These are phyloP conservation scores for Speoplatyrhinus poulsoni DNA, from an alignment of 2,113 vertebrate genomes.

Conservation along the genomic window DNA sequence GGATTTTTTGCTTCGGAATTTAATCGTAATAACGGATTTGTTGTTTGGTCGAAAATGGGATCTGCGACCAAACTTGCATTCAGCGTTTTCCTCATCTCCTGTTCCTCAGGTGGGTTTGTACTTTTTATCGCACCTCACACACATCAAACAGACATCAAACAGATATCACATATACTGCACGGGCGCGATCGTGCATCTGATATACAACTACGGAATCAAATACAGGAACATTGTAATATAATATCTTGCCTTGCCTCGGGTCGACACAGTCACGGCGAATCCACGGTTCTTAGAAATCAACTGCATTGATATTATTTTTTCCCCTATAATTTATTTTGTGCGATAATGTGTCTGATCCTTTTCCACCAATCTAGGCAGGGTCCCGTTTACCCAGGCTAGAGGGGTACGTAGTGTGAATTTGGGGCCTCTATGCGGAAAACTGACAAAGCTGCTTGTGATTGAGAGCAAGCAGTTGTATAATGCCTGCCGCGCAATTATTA, in stretches of 20 bases:
- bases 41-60: constrained; percentile 83
- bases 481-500: constrained; percentile 13
- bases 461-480: constrained; percentile 11
- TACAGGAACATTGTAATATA: background rate
- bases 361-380: background rate
- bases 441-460: background rate
- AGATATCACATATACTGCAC: background rate
- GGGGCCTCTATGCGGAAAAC: constrained; percentile 6
- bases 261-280: background rate
- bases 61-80: constrained; percentile 91
- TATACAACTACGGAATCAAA: background rate
- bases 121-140: background rate
- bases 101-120: constrained; percentile 88
- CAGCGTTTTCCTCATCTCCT: constrained; percentile 94
- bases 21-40: constrained; percentile 16
- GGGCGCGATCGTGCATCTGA: background rate
- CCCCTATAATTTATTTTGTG: background rate
- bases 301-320: background rate
- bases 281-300: background rate
- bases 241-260: background rate
- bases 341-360: background rate
- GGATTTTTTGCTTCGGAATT: constrained; percentile 19
- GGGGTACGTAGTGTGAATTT: background rate
- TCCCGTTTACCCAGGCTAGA: background rate
- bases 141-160: background rate